Base-by-base conservation (phyloP, 1,140 invertebrate species). In the Penaeus vannamei region DNA sequence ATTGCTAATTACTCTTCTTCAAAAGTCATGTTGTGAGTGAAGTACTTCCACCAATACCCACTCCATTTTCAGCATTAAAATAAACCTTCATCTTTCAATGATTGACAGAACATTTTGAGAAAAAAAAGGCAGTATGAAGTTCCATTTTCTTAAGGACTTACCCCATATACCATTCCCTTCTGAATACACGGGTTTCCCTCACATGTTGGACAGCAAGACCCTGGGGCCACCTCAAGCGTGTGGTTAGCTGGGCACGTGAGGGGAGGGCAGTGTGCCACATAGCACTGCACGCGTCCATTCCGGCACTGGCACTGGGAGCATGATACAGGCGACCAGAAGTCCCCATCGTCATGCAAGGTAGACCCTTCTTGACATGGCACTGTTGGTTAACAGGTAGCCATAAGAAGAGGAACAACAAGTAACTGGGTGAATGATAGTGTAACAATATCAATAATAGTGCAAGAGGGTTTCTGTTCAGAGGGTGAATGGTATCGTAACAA, bases 221-320 rank as follows among this genome's bases (percentile, higher is more conserved):
- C 87, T 12, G 72, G 64, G 20, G 26, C 42, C 14, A 89, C 29
- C 59, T 89, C 82, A 59, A 89, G 59, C 29, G 87, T 84, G 82
- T 84, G 83, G 59, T 89, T 89, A 12, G 83, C 69, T 22, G 87
- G 87, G 59, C 87, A 89, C 5, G 82, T 66, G 72, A 89, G 87
- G 19, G 61, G 83, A 32, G 87, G 87, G 59, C 87, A 89, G 72
- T 85, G 59, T 29, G 87, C 82, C 14, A 89, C 82, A 79, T 89
- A 79, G 79, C 87, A 89, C 82, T 79, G 82, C 26, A 29, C 36
- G 23, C 60, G 69, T 8, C 87, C 87, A 80, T 89, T 76, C 64
- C 82, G 82, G 42, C 87, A 89, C 82, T 84, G 87, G 83, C 87
- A 89, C 4, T 85, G 82, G 7, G 87, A 84, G 60, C 87, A 89